These are phyloP conservation scores for Caretta caretta DNA, from an alignment of 2,113 vertebrate species.

Conservation along the genomic window DNA sequence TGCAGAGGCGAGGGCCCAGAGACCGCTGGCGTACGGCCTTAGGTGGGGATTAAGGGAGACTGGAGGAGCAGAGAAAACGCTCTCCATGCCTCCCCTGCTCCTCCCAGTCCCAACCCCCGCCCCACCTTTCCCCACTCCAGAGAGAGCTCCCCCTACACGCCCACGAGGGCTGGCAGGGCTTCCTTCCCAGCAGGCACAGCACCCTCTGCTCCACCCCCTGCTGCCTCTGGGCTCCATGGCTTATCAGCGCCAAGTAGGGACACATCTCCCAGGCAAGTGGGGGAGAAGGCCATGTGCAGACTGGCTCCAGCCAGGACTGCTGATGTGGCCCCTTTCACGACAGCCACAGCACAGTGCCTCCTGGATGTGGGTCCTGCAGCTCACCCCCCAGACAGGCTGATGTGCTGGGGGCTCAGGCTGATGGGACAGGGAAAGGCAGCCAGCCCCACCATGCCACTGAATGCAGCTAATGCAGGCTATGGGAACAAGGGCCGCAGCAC, in stretches of 20 bases:
- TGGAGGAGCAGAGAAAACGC: background rate
- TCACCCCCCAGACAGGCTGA: background rate
- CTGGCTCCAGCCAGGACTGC: background rate
- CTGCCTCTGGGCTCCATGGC: background rate
- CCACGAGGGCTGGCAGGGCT: too few relatives aligned
- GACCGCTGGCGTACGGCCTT: too few relatives aligned
- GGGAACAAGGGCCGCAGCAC: background rate
- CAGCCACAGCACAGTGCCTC: background rate
- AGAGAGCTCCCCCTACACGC: too few relatives aligned
- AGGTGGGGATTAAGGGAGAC: too few relatives aligned
- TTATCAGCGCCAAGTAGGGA: background rate
- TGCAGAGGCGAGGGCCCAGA: background rate
- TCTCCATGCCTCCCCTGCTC: background rate
- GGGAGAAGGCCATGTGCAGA: fast-evolving
- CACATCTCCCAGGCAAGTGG: too few relatives aligned
- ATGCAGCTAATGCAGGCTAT: background rate
- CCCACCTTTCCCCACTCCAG: too few relatives aligned
- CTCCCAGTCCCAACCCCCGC: background rate
- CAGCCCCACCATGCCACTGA: background rate
- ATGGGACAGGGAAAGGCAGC: background rate
- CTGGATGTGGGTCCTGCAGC: background rate
- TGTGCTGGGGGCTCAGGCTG: background rate
- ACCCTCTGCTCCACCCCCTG: background rate
- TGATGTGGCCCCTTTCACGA: background rate
- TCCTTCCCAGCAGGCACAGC: too few relatives aligned